Percentiles rank a stretch among this genome's conserved stretches.
Evolutionary conservation across 2,888 invertebrate species (phyloP).

Genomic region (Orchesella flavescens): DNA sequence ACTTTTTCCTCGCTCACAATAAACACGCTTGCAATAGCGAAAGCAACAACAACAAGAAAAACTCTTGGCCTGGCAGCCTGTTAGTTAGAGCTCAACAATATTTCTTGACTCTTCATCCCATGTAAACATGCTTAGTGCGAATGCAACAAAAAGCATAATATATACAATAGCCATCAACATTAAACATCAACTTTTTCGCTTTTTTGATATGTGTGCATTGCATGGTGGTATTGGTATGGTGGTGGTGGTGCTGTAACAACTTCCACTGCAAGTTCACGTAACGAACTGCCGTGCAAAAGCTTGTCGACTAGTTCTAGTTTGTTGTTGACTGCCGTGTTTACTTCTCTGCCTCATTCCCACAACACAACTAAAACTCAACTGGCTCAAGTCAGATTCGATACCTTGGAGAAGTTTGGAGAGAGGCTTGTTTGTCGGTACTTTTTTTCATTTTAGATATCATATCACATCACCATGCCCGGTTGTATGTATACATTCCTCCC

Average conservation of each 20-base stretch:
- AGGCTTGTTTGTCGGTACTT: conserved; percentile 49
- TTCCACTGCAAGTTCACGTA: too few species aligned
- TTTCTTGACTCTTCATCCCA: conserved; percentile 24
- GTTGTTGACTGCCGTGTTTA: background rate
- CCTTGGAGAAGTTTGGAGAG: background rate
- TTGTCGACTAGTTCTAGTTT: too few species aligned
- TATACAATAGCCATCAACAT: background rate
- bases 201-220: background rate
- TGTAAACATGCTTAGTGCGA: conserved; percentile 1
- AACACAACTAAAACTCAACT: background rate
- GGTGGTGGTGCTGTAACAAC: too few species aligned
- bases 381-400: background rate
- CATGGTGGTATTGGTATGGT: too few species aligned
- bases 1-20: conserved; percentile 24
- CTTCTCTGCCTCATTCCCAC: conserved; percentile 3
- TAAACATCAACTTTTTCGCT: too few species aligned
- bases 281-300: background rate
- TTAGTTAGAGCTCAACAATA: background rate
- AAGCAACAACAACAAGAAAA: background rate
- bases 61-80: background rate
- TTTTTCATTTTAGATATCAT: conserved; percentile 21
- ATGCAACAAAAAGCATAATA: background rate
- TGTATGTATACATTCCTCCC: background rate
- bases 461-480: background rate
- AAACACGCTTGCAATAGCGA: background rate